Evolutionary conservation across 2,113 vertebrate genomes (phyloP).

Genomic region (Cyprinodon brontotheroides): DNA sequence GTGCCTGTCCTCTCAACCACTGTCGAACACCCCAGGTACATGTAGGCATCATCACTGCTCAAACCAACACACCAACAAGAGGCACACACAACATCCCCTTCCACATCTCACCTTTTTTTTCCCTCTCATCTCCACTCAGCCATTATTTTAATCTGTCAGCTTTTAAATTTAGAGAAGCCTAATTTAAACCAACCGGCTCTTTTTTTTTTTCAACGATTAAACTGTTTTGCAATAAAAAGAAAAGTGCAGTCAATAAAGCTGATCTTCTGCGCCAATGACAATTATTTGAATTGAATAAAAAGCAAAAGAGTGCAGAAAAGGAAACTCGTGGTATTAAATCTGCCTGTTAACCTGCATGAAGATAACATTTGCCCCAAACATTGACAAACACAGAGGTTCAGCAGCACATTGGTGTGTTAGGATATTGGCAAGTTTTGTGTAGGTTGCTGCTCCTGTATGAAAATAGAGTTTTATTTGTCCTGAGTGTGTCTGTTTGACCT

Average conservation of each 20-base stretch:
- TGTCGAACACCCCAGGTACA: slow-evolving; percentile 20
- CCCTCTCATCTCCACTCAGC: slow-evolving; percentile 10
- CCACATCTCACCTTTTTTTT: slow-evolving; percentile 7
- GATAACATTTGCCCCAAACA: slow-evolving; percentile 72
- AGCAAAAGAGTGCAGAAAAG: too few relatives aligned
- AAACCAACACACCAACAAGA: slow-evolving; percentile 44
- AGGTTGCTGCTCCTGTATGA: slow-evolving; percentile 71
- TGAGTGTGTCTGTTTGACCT: slow-evolving; percentile 76
- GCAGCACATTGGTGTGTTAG: slow-evolving; percentile 74
- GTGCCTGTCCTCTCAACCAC: slow-evolving; percentile 33
- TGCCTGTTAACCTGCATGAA: too few relatives aligned
- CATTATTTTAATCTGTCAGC: slow-evolving; percentile 32
- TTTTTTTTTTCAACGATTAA: slow-evolving; percentile 29
- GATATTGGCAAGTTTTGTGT: slow-evolving; percentile 69
- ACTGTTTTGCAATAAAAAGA: slow-evolving; percentile 45
- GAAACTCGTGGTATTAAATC: too few relatives aligned
- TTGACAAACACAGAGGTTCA: slow-evolving; percentile 76
- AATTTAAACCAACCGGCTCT: slow-evolving; percentile 29
- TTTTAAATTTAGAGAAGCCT: slow-evolving; percentile 40
- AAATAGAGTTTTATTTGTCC: slow-evolving; percentile 78
- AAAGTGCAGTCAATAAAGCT: not conserved
- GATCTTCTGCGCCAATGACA: too few relatives aligned
- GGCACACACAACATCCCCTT: slow-evolving; percentile 19
- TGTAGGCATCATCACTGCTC: slow-evolving; percentile 26
- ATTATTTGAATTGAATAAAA: too few relatives aligned